Percentiles rank a stretch among this genome's conserved stretches.
These are phyloP conservation scores for Chelon auratus DNA, from an alignment of 2,797 vertebrate species.

Conservation along the genomic window DNA sequence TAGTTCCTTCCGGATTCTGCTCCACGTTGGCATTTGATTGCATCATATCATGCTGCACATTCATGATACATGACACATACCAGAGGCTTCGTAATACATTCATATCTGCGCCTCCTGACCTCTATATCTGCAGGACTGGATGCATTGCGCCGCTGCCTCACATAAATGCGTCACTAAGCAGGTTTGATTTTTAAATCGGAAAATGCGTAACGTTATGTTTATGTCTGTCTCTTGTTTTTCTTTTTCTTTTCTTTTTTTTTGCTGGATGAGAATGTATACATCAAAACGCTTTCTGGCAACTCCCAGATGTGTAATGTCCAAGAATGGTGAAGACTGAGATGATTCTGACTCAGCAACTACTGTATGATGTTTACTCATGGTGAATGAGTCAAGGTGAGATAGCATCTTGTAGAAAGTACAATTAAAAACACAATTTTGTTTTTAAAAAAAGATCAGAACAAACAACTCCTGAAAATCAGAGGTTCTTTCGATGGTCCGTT, in stretches of 20 bases:
- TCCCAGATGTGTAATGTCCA: neutral
- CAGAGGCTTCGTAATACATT: too few species aligned
- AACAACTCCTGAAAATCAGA: conserved; percentile 68
- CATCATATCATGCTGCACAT: neutral
- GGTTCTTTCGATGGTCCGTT: conserved; percentile 81
- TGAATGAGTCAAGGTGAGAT: neutral
- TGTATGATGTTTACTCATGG: neutral
- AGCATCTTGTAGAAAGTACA: neutral
- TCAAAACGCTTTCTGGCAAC: conserved; percentile 16
- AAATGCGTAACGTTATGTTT: too few species aligned
- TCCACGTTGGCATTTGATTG: neutral
- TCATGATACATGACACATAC: neutral
- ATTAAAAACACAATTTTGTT: conserved; percentile 5
- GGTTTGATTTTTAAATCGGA: neutral
- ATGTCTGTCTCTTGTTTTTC: too few species aligned
- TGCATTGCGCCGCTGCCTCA: neutral
- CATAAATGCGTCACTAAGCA: neutral
- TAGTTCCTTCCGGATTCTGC: neutral
- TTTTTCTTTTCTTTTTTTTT: too few species aligned
- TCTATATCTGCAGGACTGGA: too few species aligned
- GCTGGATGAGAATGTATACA: neutral
- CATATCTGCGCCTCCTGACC: too few species aligned
- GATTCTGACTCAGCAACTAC: neutral
- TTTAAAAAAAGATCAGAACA: conserved; percentile 50
- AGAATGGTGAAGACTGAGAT: too few species aligned